Percentiles rank a stretch among this genome's conserved stretches.
These are phyloP conservation scores for Guaruba guarouba DNA, from an alignment of 2,113 vertebrate species.

Conservation along the genomic window DNA sequence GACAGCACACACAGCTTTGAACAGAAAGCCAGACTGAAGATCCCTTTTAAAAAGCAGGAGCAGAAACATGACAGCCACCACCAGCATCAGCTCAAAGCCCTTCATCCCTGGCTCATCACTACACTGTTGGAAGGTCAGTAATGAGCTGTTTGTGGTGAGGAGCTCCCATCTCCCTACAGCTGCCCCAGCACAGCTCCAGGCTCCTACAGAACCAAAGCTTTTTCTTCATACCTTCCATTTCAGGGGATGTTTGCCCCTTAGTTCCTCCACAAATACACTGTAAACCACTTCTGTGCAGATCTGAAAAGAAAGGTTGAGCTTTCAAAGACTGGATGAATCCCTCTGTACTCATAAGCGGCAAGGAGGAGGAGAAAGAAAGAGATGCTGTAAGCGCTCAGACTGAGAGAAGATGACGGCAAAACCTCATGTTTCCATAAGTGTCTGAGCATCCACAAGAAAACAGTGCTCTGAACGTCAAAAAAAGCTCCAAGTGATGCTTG, in stretches of 20 bases:
- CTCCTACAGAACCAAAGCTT: not conserved
- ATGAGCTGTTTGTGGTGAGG: not conserved
- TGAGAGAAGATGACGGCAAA: not conserved
- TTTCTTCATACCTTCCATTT: not conserved
- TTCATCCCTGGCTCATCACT: no score
- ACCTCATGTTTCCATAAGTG: not conserved
- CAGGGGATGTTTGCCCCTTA: not conserved
- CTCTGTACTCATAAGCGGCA: not conserved
- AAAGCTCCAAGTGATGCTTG: not conserved
- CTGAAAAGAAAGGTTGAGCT: not conserved
- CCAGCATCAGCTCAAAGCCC: not conserved
- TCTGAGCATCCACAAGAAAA: not conserved
- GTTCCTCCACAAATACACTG: not conserved
- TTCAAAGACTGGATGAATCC: not conserved
- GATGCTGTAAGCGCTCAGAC: fast-evolving
- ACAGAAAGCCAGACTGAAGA: not conserved
- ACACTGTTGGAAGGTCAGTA: not conserved
- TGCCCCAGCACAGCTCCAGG: not conserved
- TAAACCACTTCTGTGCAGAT: not conserved
- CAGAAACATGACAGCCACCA: not conserved
- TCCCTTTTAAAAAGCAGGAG: not conserved
- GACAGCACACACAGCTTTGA: not conserved
- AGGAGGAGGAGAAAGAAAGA: not conserved
- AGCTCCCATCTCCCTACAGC: not conserved
- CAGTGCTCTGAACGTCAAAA: not conserved